phyloP scores from a whole-genome alignment of 2,888 invertebrate species.

The Ecdyonurus torrentis region DNA sequence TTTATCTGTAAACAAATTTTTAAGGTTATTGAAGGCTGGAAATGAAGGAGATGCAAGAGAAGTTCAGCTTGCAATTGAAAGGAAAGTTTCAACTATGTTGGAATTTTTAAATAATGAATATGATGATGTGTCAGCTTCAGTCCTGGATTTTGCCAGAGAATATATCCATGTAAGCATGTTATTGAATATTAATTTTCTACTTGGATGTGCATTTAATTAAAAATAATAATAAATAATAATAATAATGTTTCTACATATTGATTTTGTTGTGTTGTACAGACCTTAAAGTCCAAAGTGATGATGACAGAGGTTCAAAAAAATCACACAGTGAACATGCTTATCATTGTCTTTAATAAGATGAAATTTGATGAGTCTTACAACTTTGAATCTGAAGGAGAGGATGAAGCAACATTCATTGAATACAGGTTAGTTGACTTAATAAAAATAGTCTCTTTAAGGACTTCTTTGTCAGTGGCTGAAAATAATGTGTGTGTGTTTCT shows the following conservation, averaged over 20 bases:
- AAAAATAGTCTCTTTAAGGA: too few relatives aligned
- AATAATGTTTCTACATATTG: neutral
- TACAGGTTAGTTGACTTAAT: constrained; percentile 20
- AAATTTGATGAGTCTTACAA: constrained; percentile 32
- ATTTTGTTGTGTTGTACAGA: constrained; percentile 14
- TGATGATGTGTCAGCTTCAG: constrained; percentile 31
- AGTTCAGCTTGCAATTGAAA: constrained; percentile 22
- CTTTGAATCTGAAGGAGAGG: constrained; percentile 32
- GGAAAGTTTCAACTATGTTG: constrained; percentile 28
- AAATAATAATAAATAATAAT: neutral
- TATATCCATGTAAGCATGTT: constrained; percentile 1
- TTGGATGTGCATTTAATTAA: neutral
- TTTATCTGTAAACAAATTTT: too few relatives aligned
- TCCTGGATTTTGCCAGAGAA: constrained; percentile 30
- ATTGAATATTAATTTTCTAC: neutral
- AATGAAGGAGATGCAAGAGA: constrained; percentile 17
- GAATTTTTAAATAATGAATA: constrained; percentile 30
- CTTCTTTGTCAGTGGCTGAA: neutral
- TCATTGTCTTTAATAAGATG: constrained; percentile 30
- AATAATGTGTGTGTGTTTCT: constrained; percentile 2
- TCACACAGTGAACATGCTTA: constrained; percentile 25
- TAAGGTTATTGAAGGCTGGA: constrained; percentile 21
- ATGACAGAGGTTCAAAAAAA: constrained; percentile 23
- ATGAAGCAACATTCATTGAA: constrained; percentile 34
- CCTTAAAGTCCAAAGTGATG: constrained; percentile 25